phyloP scores from a whole-genome alignment of 2,888 invertebrate genomes.

The Invenusta paracnida region DNA sequence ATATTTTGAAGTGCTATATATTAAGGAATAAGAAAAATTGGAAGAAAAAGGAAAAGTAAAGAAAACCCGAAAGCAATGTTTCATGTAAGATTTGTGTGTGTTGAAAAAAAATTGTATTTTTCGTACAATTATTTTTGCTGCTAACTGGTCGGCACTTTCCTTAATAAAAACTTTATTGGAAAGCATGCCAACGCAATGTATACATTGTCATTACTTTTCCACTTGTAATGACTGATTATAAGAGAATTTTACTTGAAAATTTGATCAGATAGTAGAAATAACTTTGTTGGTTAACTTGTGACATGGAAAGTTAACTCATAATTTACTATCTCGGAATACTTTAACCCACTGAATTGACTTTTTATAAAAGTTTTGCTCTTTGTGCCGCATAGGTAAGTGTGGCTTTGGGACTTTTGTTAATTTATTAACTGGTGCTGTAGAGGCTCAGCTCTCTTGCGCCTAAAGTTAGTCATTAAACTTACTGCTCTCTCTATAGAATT shows the following conservation, averaged over 20 bases:
- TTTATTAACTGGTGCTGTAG: not conserved
- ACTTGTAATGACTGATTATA: not conserved
- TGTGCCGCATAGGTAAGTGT: not conserved
- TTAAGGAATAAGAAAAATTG: no score
- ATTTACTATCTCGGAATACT: not conserved
- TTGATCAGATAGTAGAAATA: no score
- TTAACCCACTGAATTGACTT: not conserved
- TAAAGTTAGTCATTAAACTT: not conserved
- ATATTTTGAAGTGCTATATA: no score
- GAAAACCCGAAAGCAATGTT: no score
- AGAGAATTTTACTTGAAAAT: no score
- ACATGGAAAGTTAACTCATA: not conserved
- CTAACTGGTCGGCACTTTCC: no score
- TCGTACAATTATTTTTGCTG: no score
- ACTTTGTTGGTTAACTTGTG: not conserved
- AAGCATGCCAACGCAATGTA: not conserved
- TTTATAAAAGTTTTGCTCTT: not conserved
- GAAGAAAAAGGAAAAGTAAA: no score
- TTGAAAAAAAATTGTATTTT: no score
- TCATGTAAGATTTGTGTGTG: no score
- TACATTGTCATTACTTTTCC: not conserved
- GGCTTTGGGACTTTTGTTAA: not conserved
- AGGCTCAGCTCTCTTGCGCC: not conserved
- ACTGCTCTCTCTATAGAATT: not conserved
- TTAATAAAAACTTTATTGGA: not conserved